Conservation (phyloP, 2,888 invertebrate genomes). For the Cylindroiulus punctatus region DNA sequence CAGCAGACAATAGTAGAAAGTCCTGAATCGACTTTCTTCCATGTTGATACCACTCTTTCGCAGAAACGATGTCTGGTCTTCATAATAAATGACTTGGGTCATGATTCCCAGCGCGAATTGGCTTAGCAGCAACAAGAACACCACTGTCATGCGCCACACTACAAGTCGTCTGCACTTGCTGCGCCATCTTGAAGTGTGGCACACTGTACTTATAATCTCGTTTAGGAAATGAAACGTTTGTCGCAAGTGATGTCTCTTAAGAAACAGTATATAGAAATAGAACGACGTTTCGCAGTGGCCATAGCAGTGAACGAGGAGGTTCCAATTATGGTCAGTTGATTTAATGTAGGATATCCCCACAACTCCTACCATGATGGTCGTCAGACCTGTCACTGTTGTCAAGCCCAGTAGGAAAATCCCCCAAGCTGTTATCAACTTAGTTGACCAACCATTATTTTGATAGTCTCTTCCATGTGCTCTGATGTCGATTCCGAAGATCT, state of each 20-base stretch:
- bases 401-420: neutral
- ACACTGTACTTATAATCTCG: neutral
- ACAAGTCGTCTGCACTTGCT: neutral
- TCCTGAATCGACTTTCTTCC: neutral
- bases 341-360: neutral
- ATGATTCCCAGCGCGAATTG: neutral
- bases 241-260: neutral
- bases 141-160: neutral
- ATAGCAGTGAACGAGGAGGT: neutral
- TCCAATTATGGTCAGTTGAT: neutral
- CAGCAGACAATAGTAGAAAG: neutral
- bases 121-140: neutral
- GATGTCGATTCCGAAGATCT: neutral
- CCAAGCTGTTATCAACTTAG: neutral
- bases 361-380: neutral
- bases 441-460: neutral
- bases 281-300: neutral
- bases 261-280: neutral
- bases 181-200: neutral
- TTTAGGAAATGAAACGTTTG: neutral
- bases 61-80: neutral
- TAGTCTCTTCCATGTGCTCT: neutral
- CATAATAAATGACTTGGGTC: neutral
- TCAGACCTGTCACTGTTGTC: neutral
- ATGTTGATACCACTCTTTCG: neutral